A percentile compares a stretch with the other conserved stretches of the same genome.
Evolutionary conservation across 2,113 vertebrate species (phyloP).

Genomic region (Megaleporinus macrocephalus): DNA sequence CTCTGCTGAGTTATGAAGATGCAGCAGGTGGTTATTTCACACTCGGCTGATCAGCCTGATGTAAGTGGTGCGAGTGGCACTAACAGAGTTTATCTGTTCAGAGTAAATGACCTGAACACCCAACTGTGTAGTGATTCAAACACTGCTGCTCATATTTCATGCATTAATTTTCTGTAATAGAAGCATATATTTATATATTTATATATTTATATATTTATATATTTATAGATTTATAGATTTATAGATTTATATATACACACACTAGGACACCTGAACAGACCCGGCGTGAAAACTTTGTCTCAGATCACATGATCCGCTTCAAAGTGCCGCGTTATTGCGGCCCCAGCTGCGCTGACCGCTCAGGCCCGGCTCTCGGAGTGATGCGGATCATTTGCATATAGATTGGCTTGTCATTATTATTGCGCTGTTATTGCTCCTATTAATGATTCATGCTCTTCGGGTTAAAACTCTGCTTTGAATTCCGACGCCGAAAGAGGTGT

Average conservation of each 20-base stretch:
- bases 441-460: constrained; percentile 10
- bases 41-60: not conserved
- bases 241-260: too few species aligned
- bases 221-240: too few species aligned
- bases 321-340: not conserved
- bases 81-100: not conserved
- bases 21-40: not conserved
- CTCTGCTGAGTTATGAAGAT: too few species aligned
- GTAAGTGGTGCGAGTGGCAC: not conserved
- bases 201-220: too few species aligned
- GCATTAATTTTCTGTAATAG: not conserved
- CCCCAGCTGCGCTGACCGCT: not conserved
- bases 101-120: not conserved
- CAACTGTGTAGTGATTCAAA: not conserved
- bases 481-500: not conserved
- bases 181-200: not conserved
- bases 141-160: not conserved
- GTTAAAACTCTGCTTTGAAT: not conserved
- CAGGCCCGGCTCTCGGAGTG: not conserved
- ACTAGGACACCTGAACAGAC: not conserved
- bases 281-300: not conserved
- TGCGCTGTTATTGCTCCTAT: not conserved
- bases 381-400: constrained; percentile 18
- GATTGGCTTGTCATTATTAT: constrained; percentile 16
- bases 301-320: not conserved